phyloP scores from a whole-genome alignment of 2,113 vertebrate genomes.

The Cyprinodon tularosa region DNA sequence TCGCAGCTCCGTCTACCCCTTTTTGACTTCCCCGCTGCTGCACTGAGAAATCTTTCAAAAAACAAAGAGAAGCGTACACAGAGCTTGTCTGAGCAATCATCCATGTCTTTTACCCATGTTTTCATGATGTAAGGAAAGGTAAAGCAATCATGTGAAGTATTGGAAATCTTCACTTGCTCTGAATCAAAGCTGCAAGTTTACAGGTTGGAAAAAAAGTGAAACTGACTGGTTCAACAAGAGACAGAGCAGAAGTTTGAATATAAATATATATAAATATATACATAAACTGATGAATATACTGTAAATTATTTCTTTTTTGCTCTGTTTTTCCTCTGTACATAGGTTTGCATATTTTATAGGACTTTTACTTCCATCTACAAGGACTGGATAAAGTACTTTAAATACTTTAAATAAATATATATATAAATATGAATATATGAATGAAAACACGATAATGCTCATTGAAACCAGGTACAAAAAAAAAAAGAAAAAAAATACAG shows the following conservation, averaged over 20 bases:
- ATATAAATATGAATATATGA: conserved; percentile 59
- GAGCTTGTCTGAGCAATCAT: conserved; percentile 40
- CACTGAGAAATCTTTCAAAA: conserved; percentile 33
- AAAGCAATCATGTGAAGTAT: conserved; percentile 5
- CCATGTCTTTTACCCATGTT: conserved; percentile 33
- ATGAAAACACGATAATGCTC: conserved; percentile 78
- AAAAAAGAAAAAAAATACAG: conserved; percentile 40
- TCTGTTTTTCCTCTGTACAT: conserved; percentile 98
- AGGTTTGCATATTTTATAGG: conserved; percentile 99
- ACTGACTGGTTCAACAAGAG: conserved; percentile 81
- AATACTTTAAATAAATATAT: conserved; percentile 72
- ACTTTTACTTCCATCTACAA: conserved; percentile 99
- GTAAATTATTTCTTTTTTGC: conserved; percentile 87
- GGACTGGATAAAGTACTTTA: conserved; percentile 82
- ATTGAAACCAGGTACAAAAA: conserved; percentile 76
- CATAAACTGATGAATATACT: conserved; percentile 85
- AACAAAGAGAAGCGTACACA: conserved; percentile 18
- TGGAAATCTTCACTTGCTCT: conserved; percentile 56
- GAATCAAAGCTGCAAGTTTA: conserved; percentile 96
- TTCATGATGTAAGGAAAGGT: conserved; percentile 36
- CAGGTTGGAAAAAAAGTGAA: conserved; percentile 80
- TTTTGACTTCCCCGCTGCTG: conserved; percentile 34
- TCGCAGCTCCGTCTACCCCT: conserved; percentile 46
- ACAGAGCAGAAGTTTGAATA: conserved; percentile 96
- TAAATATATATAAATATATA: conserved; percentile 85